Evolutionary conservation across 2,888 invertebrate genomes (phyloP).

Genomic region (Dioctria rufipes): DNA sequence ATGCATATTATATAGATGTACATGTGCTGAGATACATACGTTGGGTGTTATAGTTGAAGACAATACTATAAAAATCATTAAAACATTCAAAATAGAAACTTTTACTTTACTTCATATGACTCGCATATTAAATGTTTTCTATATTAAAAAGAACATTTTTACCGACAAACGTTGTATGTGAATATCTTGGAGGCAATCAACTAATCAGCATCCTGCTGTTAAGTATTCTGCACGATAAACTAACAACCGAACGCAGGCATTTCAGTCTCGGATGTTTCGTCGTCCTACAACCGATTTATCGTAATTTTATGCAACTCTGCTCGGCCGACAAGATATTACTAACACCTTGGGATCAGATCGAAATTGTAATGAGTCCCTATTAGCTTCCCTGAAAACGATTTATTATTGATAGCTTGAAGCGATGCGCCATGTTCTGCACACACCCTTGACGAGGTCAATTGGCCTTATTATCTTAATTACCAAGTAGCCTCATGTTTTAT

Average conservation of each 20-base stretch:
- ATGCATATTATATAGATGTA: too few relatives aligned
- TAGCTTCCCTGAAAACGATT: constrained; percentile 13
- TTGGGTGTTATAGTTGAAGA: too few relatives aligned
- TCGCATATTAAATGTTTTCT: too few relatives aligned
- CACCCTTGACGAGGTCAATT: constrained; percentile 4
- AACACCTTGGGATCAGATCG: background rate
- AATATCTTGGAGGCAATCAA: too few relatives aligned
- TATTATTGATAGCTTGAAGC: background rate
- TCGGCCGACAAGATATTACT: background rate
- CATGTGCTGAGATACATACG: too few relatives aligned
- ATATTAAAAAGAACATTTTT: too few relatives aligned
- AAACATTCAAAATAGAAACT: too few relatives aligned
- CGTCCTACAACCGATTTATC: constrained; percentile 10
- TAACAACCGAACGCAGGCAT: too few relatives aligned
- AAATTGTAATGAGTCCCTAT: constrained; percentile 4
- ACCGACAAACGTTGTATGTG: too few relatives aligned
- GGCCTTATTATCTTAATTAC: constrained; percentile 15
- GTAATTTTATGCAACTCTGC: constrained; percentile 20
- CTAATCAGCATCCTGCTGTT: constrained; percentile 10
- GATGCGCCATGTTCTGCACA: background rate
- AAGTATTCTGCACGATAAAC: background rate
- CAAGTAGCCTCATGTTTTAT: constrained; percentile 9
- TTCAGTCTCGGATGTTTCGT: background rate
- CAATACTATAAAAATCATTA: too few relatives aligned
- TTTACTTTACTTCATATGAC: too few relatives aligned